A percentile compares a stretch with the other conserved stretches of the same genome.
phyloP scores from a whole-genome alignment of 2,888 invertebrate genomes.

The Steinernema hermaphroditum region DNA sequence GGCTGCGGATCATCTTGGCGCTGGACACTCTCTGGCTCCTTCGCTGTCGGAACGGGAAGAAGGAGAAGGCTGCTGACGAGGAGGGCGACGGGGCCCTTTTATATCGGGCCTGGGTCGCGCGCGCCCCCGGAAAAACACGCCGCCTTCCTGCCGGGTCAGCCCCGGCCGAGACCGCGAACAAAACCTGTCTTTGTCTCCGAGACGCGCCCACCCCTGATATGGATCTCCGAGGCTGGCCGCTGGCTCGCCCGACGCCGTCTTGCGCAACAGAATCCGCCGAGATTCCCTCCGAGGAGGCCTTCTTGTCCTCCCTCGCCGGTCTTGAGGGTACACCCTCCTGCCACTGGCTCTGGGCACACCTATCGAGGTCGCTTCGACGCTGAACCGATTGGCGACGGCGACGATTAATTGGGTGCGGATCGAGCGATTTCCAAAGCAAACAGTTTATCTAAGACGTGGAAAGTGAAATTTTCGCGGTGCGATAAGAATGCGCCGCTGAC shows the following conservation, averaged over 20 bases:
- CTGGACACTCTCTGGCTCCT: background rate
- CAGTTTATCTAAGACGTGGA: no score
- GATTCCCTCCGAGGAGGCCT: no score
- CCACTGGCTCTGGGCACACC: no score
- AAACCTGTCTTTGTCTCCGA: slow-evolving; percentile 14
- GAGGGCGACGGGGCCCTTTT: background rate
- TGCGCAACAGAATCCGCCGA: slow-evolving; percentile 10
- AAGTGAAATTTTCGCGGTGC: no score
- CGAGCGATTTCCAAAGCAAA: no score
- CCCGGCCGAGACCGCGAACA: slow-evolving; percentile 20
- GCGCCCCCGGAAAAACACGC: slow-evolving; percentile 28
- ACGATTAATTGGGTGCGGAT: no score
- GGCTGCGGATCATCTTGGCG: background rate
- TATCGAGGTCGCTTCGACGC: no score
- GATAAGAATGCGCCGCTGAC: no score
- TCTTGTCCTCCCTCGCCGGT: no score
- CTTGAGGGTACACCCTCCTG: no score
- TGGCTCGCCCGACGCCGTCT: slow-evolving; percentile 1
- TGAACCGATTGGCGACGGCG: no score
- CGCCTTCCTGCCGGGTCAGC: slow-evolving; percentile 25
- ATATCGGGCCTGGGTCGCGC: slow-evolving; percentile 17
- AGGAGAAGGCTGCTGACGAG: background rate
- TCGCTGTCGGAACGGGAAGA: background rate
- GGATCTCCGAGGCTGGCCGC: background rate
- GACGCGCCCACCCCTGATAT: slow-evolving; percentile 23